Evolutionary conservation across 1,140 invertebrate species (phyloP).

Genomic region (Drosophila biarmipes): DNA sequence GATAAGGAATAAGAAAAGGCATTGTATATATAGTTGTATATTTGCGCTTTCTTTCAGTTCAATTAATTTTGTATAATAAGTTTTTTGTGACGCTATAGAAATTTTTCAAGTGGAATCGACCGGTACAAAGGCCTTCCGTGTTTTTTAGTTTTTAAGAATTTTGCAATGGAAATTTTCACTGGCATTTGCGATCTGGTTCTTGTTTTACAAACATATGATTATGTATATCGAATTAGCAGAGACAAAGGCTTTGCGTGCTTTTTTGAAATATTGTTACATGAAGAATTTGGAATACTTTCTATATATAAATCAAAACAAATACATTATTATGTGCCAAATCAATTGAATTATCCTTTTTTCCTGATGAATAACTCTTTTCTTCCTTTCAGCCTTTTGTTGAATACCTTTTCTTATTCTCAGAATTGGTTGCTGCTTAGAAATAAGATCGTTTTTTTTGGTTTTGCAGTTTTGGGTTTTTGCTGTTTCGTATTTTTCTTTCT

Average conservation of each 20-base stretch:
- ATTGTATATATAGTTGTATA: constrained; percentile 55
- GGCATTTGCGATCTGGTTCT: neutral
- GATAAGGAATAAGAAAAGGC: constrained; percentile 76
- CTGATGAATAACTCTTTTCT: constrained; percentile 5
- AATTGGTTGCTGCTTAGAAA: constrained; percentile 39
- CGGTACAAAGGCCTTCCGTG: constrained; percentile 26
- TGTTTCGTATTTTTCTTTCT: constrained; percentile 36
- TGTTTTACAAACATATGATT: neutral
- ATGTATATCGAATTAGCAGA: constrained; percentile 1
- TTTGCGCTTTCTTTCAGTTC: constrained; percentile 36
- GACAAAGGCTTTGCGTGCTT: neutral
- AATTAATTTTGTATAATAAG: constrained; percentile 50
- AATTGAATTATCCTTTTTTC: constrained; percentile 45
- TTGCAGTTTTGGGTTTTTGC: constrained; percentile 11
- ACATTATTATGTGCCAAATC: constrained; percentile 58
- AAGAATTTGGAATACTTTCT: constrained; percentile 6
- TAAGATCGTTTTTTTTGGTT: constrained; percentile 24
- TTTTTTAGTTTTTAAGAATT: constrained; percentile 3
- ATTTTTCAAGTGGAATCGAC: neutral
- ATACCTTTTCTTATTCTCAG: constrained; percentile 76
- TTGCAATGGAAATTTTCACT: constrained; percentile 19
- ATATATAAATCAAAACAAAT: constrained; percentile 37
- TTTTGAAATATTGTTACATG: neutral
- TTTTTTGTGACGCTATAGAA: constrained; percentile 26
- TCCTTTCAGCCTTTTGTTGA: constrained; percentile 18